These are phyloP conservation scores for Ormia ochracea DNA, from an alignment of 2,888 invertebrate genomes.

Conservation along the genomic window DNA sequence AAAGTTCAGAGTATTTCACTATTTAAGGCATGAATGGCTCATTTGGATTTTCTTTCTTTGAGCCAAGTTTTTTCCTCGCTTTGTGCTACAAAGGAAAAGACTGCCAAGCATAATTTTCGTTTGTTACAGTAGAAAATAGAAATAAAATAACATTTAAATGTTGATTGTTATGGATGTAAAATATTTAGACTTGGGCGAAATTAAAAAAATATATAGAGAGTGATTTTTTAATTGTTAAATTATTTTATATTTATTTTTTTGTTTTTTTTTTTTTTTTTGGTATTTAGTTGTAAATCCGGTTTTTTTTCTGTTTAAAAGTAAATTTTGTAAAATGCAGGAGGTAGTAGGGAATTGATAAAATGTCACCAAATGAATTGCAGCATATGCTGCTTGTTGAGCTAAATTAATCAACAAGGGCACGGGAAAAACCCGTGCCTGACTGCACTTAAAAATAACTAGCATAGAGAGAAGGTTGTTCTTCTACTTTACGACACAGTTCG, in stretches of 20 bases:
- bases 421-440: too few relatives aligned
- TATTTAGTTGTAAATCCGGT: too few relatives aligned
- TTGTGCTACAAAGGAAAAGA: not conserved
- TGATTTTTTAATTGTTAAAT: not conserved
- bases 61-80: constrained; percentile 7
- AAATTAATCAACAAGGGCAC: too few relatives aligned
- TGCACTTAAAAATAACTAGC: too few relatives aligned
- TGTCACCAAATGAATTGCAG: too few relatives aligned
- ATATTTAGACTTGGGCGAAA: constrained; percentile 12
- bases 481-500: too few relatives aligned
- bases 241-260: not conserved
- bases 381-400: too few relatives aligned
- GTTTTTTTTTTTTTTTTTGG: too few relatives aligned
- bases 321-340: too few relatives aligned
- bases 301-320: too few relatives aligned
- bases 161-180: constrained; percentile 47
- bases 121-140: not conserved
- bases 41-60: not conserved
- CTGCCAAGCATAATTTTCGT: not conserved
- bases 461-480: too few relatives aligned
- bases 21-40: constrained; percentile 8
- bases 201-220: not conserved
- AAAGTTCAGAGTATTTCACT: constrained; percentile 7
- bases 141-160: not conserved
- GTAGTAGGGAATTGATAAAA: too few relatives aligned